Conservation (phyloP, 2,113 vertebrate species). For the Gorsachius goisagi region DNA sequence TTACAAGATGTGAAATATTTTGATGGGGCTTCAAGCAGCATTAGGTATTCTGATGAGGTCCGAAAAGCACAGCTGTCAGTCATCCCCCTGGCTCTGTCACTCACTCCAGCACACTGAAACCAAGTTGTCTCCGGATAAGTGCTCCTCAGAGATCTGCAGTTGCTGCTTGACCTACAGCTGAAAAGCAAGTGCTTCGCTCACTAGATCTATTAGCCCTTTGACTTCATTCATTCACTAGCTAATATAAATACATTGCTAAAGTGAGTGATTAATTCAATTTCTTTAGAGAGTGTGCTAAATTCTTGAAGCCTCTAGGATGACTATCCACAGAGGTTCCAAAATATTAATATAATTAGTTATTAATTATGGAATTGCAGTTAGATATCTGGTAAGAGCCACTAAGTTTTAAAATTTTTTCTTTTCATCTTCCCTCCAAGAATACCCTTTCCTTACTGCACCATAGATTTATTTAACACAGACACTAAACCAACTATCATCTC, state of each 20-base stretch:
- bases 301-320: conserved; percentile 50
- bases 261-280: conserved; percentile 66
- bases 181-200: conserved; percentile 48
- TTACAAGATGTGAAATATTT: conserved; percentile 28
- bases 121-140: conserved; percentile 64
- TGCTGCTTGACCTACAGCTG: conserved; percentile 56
- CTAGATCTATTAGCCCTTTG: conserved; percentile 69
- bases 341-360: conserved; percentile 45
- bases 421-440: background rate
- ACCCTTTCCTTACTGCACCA: background rate
- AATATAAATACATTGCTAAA: conserved; percentile 69
- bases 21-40: conserved; percentile 36
- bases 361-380: conserved; percentile 32
- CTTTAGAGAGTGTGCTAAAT: conserved; percentile 61
- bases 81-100: conserved; percentile 42
- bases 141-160: conserved; percentile 53
- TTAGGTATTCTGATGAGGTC: conserved; percentile 9
- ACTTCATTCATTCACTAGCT: conserved; percentile 59
- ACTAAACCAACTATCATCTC: background rate
- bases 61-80: conserved; percentile 70
- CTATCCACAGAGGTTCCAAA: conserved; percentile 48
- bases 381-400: background rate
- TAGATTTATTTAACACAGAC: background rate
- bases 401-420: background rate
- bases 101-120: conserved; percentile 35